Percentiles rank a stretch among this genome's conserved stretches.
Conservation (phyloP, 2,113 vertebrate genomes). For the Rafetus swinhoei region DNA sequence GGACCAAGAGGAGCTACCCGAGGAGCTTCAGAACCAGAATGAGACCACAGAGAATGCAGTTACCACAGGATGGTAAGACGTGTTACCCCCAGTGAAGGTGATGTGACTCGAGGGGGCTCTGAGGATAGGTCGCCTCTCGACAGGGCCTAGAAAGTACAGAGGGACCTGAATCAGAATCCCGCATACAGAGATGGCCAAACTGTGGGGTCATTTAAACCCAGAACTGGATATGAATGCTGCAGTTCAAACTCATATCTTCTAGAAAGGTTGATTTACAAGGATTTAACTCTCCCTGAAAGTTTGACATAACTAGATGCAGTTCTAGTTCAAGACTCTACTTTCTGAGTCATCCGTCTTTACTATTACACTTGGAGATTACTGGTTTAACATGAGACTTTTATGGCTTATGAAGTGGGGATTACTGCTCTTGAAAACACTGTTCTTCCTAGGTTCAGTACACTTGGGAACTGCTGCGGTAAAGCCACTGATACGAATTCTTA, state of each 20-base stretch:
- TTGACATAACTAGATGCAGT: not conserved
- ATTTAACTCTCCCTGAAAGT: not conserved
- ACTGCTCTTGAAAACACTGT: not conserved
- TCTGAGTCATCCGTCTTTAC: not conserved
- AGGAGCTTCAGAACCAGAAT: too few species aligned
- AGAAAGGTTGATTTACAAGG: not conserved
- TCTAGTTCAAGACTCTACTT: not conserved
- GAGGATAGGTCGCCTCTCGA: too few species aligned
- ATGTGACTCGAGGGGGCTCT: too few species aligned
- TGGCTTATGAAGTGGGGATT: not conserved
- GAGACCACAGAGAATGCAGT: too few species aligned
- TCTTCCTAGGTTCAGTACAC: not conserved
- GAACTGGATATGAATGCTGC: not conserved
- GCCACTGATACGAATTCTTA: not conserved
- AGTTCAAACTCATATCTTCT: not conserved
- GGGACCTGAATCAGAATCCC: not conserved
- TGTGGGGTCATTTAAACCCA: not conserved
- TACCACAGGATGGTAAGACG: too few species aligned
- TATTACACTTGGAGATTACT: not conserved
- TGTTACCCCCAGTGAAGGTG: too few species aligned
- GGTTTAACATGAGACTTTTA: not conserved
- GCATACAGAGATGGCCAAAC: not conserved
- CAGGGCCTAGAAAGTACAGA: not conserved
- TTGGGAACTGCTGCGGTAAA: not conserved
- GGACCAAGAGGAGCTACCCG: too few species aligned